Evolutionary conservation across 1,140 invertebrate genomes (phyloP).

Genomic region (Sinella curviseta): DNA sequence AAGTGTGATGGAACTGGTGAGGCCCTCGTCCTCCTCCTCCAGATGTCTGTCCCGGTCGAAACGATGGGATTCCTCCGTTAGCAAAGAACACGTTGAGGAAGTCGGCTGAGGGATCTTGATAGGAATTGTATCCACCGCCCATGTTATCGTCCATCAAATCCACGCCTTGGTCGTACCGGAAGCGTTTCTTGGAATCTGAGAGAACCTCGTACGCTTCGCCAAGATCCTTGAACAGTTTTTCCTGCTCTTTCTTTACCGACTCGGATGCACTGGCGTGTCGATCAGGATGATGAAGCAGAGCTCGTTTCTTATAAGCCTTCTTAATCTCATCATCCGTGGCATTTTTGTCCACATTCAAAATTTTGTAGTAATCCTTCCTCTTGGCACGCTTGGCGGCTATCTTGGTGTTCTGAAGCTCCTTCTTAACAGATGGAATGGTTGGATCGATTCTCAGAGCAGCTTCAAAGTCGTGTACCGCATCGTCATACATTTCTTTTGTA

Average conservation of each 20-base stretch:
- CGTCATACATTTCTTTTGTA: slow-evolving; percentile 80
- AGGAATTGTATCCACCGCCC: slow-evolving; percentile 55
- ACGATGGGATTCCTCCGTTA: slow-evolving; percentile 27
- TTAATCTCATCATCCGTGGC: slow-evolving; percentile 93
- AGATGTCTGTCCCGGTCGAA: slow-evolving; percentile 19
- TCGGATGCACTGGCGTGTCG: slow-evolving; percentile 83
- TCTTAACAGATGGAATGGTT: slow-evolving; percentile 55
- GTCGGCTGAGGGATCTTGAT: slow-evolving; percentile 70
- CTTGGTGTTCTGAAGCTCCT: slow-evolving; percentile 78
- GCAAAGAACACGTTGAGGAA: slow-evolving; percentile 79
- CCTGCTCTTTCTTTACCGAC: slow-evolving; percentile 81
- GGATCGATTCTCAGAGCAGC: slow-evolving; percentile 39
- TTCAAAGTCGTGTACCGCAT: slow-evolving; percentile 89
- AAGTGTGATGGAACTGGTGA: slow-evolving; percentile 28
- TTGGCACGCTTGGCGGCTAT: slow-evolving; percentile 83
- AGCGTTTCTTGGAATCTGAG: slow-evolving; percentile 87
- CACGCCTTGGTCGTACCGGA: slow-evolving; percentile 89
- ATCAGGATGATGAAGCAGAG: slow-evolving; percentile 85
- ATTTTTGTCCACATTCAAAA: slow-evolving; percentile 80
- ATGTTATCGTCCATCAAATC: slow-evolving; percentile 71
- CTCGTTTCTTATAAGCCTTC: slow-evolving; percentile 90
- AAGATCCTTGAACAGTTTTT: slow-evolving; percentile 94
- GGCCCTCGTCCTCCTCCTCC: slow-evolving; percentile 26
- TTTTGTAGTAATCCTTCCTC: slow-evolving; percentile 98
- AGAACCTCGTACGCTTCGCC: slow-evolving; percentile 95